Evolutionary conservation across 2,888 invertebrate species (phyloP).

Genomic region (Pharmacophagus antenor): DNA sequence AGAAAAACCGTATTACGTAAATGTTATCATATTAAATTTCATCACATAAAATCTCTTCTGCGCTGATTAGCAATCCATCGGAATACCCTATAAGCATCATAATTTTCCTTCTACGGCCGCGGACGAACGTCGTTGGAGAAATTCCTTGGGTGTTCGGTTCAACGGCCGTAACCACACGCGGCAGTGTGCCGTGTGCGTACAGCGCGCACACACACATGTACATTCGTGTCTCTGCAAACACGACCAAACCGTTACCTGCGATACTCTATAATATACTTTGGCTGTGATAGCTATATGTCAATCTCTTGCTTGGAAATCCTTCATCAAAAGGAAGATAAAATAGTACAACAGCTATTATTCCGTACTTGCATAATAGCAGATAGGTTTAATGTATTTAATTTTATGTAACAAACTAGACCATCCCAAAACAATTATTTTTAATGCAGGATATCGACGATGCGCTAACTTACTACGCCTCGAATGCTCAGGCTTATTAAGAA

Average conservation of each 20-base stretch:
- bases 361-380: too few species aligned
- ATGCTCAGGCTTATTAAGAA: too few species aligned
- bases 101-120: constrained; percentile 67
- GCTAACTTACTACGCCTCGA: too few species aligned
- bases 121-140: constrained; percentile 69
- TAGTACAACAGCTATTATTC: too few species aligned
- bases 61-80: constrained; percentile 33
- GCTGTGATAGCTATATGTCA: constrained; percentile 49
- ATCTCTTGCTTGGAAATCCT: not conserved
- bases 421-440: too few species aligned
- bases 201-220: constrained; percentile 65
- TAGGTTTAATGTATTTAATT: too few species aligned
- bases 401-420: too few species aligned
- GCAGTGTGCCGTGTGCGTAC: constrained; percentile 61
- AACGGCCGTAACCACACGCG: constrained; percentile 70
- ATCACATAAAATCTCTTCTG: not conserved
- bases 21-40: not conserved
- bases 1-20: not conserved
- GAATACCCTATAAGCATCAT: constrained; percentile 46
- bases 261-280: constrained; percentile 61
- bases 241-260: constrained; percentile 72
- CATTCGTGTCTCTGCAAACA: constrained; percentile 69
- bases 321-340: too few species aligned
- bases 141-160: constrained; percentile 79
- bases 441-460: too few species aligned